Evolutionary conservation across 2,113 vertebrate genomes (phyloP).

Genomic region (Corynorhinus townsendii): DNA sequence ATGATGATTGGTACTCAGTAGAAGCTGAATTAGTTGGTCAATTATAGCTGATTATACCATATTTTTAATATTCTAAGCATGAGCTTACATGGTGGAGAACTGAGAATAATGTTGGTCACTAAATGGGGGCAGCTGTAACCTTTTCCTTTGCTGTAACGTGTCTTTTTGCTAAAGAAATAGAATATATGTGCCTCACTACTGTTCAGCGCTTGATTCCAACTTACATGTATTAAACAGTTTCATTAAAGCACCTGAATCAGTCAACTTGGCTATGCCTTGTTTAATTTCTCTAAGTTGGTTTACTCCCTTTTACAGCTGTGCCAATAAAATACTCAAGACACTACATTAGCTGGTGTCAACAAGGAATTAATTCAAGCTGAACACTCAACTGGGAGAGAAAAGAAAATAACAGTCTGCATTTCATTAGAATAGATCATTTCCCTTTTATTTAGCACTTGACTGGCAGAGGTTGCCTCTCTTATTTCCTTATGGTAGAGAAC

Average conservation of each 20-base stretch:
- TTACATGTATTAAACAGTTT: conserved; percentile 8
- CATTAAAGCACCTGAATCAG: conserved; percentile 25
- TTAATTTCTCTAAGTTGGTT: conserved; percentile 34
- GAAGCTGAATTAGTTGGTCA: not conserved
- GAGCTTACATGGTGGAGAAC: not conserved
- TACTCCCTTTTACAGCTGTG: not conserved
- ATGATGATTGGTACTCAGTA: not conserved
- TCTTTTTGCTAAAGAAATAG: not conserved
- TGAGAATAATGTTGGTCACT: not conserved
- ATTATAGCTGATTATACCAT: not conserved
- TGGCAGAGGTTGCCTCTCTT: not conserved
- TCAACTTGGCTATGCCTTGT: not conserved
- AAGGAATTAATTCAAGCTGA: conserved; percentile 50
- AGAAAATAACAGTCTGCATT: not conserved
- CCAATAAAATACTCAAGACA: conserved; percentile 17
- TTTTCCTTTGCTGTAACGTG: not conserved
- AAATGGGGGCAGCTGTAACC: not conserved
- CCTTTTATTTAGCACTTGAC: conserved; percentile 6
- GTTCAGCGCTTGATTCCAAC: not conserved
- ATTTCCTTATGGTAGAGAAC: not conserved
- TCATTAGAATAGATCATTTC: conserved; percentile 15
- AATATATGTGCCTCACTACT: not conserved
- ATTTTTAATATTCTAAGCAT: not conserved
- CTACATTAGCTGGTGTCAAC: conserved; percentile 26
- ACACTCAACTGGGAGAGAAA: not conserved